Evolutionary conservation across 1,140 invertebrate species (phyloP).

Genomic region (Drosophila teissieri): DNA sequence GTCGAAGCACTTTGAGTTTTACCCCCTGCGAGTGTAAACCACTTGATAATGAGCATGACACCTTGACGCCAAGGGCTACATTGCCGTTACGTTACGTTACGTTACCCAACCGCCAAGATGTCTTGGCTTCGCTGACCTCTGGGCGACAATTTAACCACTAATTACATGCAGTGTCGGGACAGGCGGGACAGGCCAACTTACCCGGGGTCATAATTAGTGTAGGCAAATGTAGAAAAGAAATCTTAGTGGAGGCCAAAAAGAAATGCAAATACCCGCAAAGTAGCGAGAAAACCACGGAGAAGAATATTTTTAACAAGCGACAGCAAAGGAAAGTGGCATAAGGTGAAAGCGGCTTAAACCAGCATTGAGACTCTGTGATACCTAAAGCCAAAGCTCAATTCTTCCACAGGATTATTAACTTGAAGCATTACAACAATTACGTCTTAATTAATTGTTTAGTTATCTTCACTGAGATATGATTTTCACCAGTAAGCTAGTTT

Average conservation of each 20-base stretch:
- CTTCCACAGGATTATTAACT: too few relatives aligned
- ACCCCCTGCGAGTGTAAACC: constrained; percentile 55
- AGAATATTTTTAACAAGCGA: constrained; percentile 8
- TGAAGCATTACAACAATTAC: too few relatives aligned
- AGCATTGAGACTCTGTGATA: constrained; percentile 22
- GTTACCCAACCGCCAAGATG: constrained; percentile 20
- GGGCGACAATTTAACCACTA: constrained; percentile 81
- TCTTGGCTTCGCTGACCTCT: constrained; percentile 63
- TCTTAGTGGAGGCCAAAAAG: constrained; percentile 40
- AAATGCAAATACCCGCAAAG: constrained; percentile 19
- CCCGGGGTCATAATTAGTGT: constrained; percentile 81
- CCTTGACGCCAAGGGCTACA: constrained; percentile 43
- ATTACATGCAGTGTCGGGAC: constrained; percentile 75
- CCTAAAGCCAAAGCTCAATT: not conserved
- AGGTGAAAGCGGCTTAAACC: not conserved
- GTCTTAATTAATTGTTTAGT: too few relatives aligned
- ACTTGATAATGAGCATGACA: constrained; percentile 77
- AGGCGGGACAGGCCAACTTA: constrained; percentile 40
- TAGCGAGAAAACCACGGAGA: constrained; percentile 27
- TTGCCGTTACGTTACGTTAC: constrained; percentile 25
- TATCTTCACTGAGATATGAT: too few relatives aligned
- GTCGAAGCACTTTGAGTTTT: constrained; percentile 56
- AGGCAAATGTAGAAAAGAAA: constrained; percentile 79
- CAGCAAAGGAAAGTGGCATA: constrained; percentile 2
- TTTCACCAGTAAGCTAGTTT: too few relatives aligned